phyloP scores from a whole-genome alignment of 1,140 invertebrate species.

The Palaemon carinicauda region DNA sequence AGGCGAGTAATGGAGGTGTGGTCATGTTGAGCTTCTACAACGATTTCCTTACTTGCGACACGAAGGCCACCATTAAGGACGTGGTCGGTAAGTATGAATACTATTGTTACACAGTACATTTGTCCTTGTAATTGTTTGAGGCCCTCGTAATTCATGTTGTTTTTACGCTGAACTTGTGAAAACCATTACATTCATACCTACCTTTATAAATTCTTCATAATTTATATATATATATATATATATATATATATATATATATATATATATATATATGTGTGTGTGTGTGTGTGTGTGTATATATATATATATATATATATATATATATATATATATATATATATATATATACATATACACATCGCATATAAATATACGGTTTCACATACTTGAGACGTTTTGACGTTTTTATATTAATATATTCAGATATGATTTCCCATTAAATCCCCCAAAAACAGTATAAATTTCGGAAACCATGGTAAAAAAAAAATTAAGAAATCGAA shows the following conservation, averaged over 20 bases:
- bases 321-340: not conserved
- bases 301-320: not conserved
- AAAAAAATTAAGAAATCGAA: too few species aligned
- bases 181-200: too few species aligned
- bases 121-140: not conserved
- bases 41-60: not conserved
- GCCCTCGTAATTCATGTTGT: not conserved
- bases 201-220: too few species aligned
- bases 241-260: not conserved
- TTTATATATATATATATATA: not conserved
- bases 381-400: too few species aligned
- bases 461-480: too few species aligned
- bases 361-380: too few species aligned
- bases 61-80: not conserved
- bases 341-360: not conserved
- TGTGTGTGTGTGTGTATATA: not conserved
- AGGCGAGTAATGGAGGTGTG: not conserved
- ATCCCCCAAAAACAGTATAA: too few species aligned
- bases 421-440: too few species aligned
- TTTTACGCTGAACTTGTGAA: too few species aligned
- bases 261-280: not conserved
- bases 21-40: slow-evolving; percentile 2
- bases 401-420: too few species aligned
- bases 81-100: slow-evolving; percentile 55
- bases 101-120: not conserved